A percentile compares a stretch with the other conserved stretches of the same genome.
Conservation (phyloP, 2,113 vertebrate species). For the Melanocharis versteri region DNA sequence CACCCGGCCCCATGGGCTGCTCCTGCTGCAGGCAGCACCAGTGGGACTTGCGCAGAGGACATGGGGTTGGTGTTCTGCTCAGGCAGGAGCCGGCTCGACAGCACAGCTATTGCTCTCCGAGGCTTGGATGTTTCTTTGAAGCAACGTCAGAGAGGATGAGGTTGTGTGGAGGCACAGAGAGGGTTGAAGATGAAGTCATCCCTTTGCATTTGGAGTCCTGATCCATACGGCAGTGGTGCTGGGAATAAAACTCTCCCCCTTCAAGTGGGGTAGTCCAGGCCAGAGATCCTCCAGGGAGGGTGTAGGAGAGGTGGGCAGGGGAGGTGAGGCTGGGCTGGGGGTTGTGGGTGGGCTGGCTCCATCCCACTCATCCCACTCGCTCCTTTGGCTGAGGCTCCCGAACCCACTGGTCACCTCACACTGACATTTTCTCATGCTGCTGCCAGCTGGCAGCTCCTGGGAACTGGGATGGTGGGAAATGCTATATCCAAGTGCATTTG, state of each 20-base stretch:
- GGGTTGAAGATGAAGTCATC: neutral
- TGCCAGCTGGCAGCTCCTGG: neutral
- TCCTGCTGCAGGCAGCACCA: neutral
- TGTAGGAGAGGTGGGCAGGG: neutral
- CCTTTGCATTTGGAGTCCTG: neutral
- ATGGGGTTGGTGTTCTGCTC: neutral
- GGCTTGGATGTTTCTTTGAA: neutral
- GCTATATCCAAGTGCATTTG: neutral
- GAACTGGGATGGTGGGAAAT: neutral
- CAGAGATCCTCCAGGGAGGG: accelerated
- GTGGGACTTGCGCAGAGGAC: neutral
- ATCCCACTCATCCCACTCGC: neutral
- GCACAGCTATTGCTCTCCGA: accelerated
- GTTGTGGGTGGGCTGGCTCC: neutral
- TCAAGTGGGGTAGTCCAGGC: neutral
- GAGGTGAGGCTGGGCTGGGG: neutral
- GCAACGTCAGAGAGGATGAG: neutral
- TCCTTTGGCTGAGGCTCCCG: neutral
- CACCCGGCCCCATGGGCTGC: accelerated
- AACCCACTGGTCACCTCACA: neutral
- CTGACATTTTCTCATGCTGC: neutral
- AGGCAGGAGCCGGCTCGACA: neutral
- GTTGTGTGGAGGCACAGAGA: neutral
- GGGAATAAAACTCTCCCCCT: neutral
- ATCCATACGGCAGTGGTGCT: accelerated